Evolutionary conservation across 2,888 invertebrate species (phyloP).

Genomic region (Eristalinus sepulchralis): DNA sequence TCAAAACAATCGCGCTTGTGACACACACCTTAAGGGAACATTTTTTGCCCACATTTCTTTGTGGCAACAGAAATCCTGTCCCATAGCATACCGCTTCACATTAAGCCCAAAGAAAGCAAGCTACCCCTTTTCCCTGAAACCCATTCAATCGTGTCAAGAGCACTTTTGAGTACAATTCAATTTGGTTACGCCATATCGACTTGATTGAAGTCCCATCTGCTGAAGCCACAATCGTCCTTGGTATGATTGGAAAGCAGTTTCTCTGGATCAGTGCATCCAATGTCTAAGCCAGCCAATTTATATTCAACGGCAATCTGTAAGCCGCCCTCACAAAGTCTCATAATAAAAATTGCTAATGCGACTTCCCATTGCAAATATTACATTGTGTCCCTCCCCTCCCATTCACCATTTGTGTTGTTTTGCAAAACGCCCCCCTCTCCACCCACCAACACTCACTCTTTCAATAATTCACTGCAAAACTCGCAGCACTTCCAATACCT

Average conservation of each 20-base stretch:
- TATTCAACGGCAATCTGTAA: not conserved
- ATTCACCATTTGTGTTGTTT: not conserved
- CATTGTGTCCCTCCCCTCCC: constrained; percentile 2
- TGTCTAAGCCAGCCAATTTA: not conserved
- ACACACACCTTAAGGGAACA: too few relatives aligned
- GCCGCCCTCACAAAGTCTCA: not conserved
- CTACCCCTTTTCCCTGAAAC: not conserved
- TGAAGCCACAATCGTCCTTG: not conserved
- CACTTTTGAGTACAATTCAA: not conserved
- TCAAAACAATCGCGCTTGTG: too few relatives aligned
- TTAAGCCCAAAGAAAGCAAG: not conserved
- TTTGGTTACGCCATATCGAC: not conserved
- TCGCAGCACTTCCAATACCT: not conserved
- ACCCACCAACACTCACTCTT: constrained; percentile 1
- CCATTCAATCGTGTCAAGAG: not conserved
- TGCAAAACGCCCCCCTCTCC: not conserved
- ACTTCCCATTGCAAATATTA: constrained; percentile 27
- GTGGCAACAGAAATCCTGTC: too few relatives aligned
- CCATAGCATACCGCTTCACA: too few relatives aligned
- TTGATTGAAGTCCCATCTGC: not conserved
- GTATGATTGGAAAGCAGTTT: not conserved
- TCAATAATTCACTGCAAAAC: constrained; percentile 23
- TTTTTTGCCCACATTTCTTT: too few relatives aligned
- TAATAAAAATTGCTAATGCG: constrained; percentile 19
- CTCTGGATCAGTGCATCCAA: not conserved